Evolutionary conservation across 2,797 vertebrate genomes (phyloP), one percentile per base, ranked within the genome.

Genomic region (Bucorvus abyssinicus): DNA sequence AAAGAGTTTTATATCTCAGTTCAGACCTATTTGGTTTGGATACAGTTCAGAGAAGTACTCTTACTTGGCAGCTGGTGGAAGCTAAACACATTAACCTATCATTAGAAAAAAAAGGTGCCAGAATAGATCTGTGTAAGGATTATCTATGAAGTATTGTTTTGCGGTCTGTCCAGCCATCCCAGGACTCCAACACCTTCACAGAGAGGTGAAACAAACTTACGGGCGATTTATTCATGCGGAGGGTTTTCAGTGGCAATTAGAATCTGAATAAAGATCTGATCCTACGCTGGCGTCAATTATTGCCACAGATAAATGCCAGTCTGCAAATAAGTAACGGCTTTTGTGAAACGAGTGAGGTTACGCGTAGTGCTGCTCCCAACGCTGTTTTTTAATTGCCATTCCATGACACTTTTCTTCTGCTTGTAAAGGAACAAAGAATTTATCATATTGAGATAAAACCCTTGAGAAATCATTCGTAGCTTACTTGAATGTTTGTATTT

Each of bases 11-110:
- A 56, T 79, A 82, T 71, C 75, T 96, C 90, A 91, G 36, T 93
- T 94, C 73, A 94, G 67, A 77, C 75, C 45, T 74, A 89, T 61
- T 80, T 77, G 57, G 36, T 77, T 61, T 96, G 93, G 90, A 87
- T 83, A 44, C 6, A 75, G 77, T 95, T 96, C 86, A 96, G 75
- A 96, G 53, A 87, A 90, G 56, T 82, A 68, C 49, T 91, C 1
- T 3, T 79, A 68, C 59, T 96, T 94, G 93, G 94, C 94, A 91
- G 40, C 21, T 94, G 52, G 84, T 60, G 17, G 36, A 93, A 96
- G 90, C 47, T 63, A 94, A 93, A 93, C 32, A 78, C 53, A 91
- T 90, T 96, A 96, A 88, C 71, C 64, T 80, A 84, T 79, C 83
- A 84, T 91, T 87, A 82, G 52, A 42, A 32, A 64, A 81, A 83